A percentile compares a stretch with the other conserved stretches of the same genome.
phyloP scores from a whole-genome alignment of 1,140 invertebrate species.

The Gryllus bimaculatus region DNA sequence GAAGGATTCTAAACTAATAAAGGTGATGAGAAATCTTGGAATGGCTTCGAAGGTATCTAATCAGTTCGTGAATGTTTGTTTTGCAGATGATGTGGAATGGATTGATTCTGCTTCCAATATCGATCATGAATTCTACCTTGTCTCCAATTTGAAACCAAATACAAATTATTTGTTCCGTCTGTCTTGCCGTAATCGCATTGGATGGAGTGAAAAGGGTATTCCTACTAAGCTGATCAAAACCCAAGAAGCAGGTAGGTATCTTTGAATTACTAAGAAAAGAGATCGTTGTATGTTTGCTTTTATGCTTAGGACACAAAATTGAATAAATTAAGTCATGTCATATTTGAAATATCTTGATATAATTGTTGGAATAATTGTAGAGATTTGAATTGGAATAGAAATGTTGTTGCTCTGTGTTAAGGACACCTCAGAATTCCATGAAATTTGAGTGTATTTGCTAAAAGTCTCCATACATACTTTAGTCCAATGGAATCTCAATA shows the following conservation, averaged over 20 bases:
- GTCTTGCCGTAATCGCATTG: conserved; percentile 81
- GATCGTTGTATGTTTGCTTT: not conserved
- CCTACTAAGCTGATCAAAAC: conserved; percentile 61
- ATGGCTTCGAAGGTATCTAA: not conserved
- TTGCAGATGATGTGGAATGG: conserved; percentile 68
- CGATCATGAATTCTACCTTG: conserved; percentile 85
- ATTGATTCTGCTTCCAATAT: conserved; percentile 77
- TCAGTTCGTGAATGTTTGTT: not conserved
- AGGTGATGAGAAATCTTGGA: no score
- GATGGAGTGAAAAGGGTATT: conserved; percentile 79
- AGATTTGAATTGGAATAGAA: no score
- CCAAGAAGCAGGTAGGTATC: conserved; percentile 37
- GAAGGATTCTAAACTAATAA: no score
- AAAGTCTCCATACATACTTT: no score
- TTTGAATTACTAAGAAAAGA: not conserved
- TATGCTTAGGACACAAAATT: not conserved
- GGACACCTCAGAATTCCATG: no score
- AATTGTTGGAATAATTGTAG: no score
- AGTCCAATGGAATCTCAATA: no score
- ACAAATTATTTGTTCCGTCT: conserved; percentile 83
- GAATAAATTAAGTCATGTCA: no score
- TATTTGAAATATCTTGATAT: no score
- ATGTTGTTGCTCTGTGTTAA: no score
- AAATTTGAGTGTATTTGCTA: no score
- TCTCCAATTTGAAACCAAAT: conserved; percentile 64